Conservation (phyloP, 2,888 invertebrate genomes). For the Pycnomerus fuliginosus region DNA sequence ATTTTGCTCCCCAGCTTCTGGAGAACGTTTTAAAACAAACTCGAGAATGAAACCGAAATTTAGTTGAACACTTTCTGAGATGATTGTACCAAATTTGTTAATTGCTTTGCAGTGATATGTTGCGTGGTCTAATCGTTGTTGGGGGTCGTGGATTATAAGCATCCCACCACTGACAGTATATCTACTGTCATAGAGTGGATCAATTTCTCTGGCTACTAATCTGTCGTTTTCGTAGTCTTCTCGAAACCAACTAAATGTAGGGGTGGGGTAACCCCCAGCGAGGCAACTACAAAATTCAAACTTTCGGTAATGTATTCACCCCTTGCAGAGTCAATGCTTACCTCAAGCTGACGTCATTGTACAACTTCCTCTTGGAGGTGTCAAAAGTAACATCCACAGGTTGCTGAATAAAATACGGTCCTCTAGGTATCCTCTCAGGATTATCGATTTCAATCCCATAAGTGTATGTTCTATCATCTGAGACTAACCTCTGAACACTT, state of each 20-base stretch:
- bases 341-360: slow-evolving; percentile 73
- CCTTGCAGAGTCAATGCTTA: no score
- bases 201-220: slow-evolving; percentile 69
- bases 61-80: slow-evolving; percentile 83
- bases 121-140: slow-evolving; percentile 77
- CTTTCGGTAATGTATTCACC: no score
- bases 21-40: slow-evolving; percentile 83
- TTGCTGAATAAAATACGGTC: slow-evolving; percentile 86
- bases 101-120: slow-evolving; percentile 88
- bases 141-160: slow-evolving; percentile 83
- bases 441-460: slow-evolving; percentile 84
- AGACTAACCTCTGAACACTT: slow-evolving; percentile 67
- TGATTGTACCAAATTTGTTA: slow-evolving; percentile 86
- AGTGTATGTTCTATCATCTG: slow-evolving; percentile 76
- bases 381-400: slow-evolving; percentile 84
- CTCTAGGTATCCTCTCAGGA: slow-evolving; percentile 77
- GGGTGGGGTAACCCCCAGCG: slow-evolving; percentile 86
- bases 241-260: slow-evolving; percentile 86
- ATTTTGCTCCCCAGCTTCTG: slow-evolving; percentile 83
- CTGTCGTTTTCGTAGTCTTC: slow-evolving; percentile 83
- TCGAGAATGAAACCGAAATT: slow-evolving; percentile 89
- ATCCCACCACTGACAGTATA: slow-evolving; percentile 91
- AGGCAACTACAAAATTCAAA: slow-evolving; percentile 60
- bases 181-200: slow-evolving; percentile 72
- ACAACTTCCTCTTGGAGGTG: slow-evolving; percentile 65